Evolutionary conservation across 2,888 invertebrate species (phyloP), one percentile per base, ranked within the genome.

Genomic region (Drosophila mimetica): DNA sequence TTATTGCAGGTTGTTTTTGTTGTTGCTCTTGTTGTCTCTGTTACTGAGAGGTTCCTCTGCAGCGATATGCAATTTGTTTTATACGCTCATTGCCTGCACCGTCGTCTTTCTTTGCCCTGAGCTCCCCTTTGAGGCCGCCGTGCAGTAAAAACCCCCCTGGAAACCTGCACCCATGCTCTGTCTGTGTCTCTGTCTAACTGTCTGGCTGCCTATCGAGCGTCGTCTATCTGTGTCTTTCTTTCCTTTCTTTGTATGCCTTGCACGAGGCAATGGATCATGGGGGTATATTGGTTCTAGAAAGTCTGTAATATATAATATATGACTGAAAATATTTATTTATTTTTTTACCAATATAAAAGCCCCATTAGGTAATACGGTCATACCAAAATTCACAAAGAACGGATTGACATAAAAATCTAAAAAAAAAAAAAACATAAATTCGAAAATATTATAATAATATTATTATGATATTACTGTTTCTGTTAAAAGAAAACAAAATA

Each of bases 1-100:
- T 79, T 78, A 81, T 79, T 78, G 74, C 78, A 48, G 55, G 14
- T 57, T 63, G 47, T 42, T 52, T 53, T 47, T 42, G 46, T 47
- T 42, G 46, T 54, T 54, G 53, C 44, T 59, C 34, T 25, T 59
- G 39, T 54, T 61, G 52, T 37, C 37, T 52, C 53, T 64, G 60
- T 59, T 58, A 51, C 41, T 54, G 42, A 47, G 52, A 39, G 46
- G 46, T 37, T 16, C 61, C 71, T 67, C 73, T 70, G 77, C 81
- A 74, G 63, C 76, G 74, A 80, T 80, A 79, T 79, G 82, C 81
- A 81, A 79, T 78, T 76, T 79, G 76, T 76, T 79, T 81, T 81
- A 81, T 81, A 81, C 75, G 79, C 79, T 79, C 81, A 81, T 78
- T 81, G 81, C 76, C 73, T 59, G 70, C 52, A 63, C 52, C 50